A percentile compares a stretch with the other conserved stretches of the same genome.
Conservation (phyloP, 2,113 vertebrate genomes). For the Gallinago media region DNA sequence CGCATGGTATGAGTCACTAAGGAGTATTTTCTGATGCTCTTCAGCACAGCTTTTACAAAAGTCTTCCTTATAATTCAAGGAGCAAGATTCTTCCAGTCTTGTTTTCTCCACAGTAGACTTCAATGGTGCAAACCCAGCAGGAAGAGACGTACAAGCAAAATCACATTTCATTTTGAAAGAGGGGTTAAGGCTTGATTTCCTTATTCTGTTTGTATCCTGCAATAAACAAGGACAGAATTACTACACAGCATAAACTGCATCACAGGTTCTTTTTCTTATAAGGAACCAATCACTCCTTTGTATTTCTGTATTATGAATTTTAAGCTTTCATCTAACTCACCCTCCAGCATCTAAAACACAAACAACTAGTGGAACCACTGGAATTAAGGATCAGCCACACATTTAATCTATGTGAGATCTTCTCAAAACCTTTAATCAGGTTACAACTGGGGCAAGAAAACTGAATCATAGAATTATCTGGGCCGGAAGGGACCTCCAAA, state of each 20-base stretch:
- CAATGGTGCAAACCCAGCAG: slow-evolving; percentile 14
- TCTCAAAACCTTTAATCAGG: neutral
- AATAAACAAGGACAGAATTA: neutral
- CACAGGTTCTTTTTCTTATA: neutral
- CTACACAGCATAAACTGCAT: neutral
- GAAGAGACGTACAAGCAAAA: slow-evolving; percentile 35
- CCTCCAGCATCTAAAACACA: neutral
- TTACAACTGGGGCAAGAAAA: neutral
- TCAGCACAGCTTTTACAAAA: slow-evolving; percentile 64
- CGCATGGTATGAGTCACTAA: neutral
- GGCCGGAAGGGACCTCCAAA: too few species aligned
- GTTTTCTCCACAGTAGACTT: slow-evolving; percentile 46
- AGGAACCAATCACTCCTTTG: neutral
- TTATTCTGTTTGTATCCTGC: slow-evolving; percentile 55
- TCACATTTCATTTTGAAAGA: slow-evolving; percentile 74
- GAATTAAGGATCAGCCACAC: neutral
- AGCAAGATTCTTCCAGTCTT: slow-evolving; percentile 42
- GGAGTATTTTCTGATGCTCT: slow-evolving; percentile 37
- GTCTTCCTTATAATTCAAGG: slow-evolving; percentile 21
- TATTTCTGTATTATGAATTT: neutral
- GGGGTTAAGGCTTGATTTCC: neutral
- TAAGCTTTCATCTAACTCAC: neutral
- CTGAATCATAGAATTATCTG: too few species aligned
- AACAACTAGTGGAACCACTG: neutral
- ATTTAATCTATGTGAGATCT: neutral